These are phyloP conservation scores for Sitophilus oryzae DNA, from an alignment of 1,140 invertebrate genomes.

Conservation along the genomic window DNA sequence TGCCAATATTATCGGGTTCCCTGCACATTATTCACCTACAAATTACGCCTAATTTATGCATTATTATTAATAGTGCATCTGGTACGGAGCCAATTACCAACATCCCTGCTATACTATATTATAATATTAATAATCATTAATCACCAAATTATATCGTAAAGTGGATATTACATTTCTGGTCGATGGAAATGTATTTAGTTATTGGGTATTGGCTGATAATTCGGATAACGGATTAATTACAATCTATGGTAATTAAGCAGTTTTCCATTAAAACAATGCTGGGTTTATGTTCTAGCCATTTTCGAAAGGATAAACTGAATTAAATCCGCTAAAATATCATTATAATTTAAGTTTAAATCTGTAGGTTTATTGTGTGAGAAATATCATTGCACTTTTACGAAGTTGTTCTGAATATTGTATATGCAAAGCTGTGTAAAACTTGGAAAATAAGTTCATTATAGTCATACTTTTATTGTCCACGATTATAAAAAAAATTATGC, in stretches of 20 bases:
- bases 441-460: too few species aligned
- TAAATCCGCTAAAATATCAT: too few species aligned
- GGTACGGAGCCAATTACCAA: background rate
- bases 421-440: too few species aligned
- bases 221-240: background rate
- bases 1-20: background rate
- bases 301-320: too few species aligned
- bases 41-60: background rate
- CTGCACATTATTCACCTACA: background rate
- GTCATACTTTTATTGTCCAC: too few species aligned
- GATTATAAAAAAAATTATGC: too few species aligned
- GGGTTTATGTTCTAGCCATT: too few species aligned
- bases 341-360: too few species aligned
- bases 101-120: background rate
- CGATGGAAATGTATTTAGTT: background rate
- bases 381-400: too few species aligned
- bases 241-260: background rate
- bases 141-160: slow-evolving; percentile 6
- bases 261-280: background rate
- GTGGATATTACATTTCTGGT: slow-evolving; percentile 6
- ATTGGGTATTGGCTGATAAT: slow-evolving; percentile 1
- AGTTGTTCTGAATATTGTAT: too few species aligned
- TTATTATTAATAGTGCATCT: background rate
- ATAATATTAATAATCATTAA: slow-evolving; percentile 6
- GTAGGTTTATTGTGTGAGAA: too few species aligned